Base-by-base conservation (phyloP, 2,113 vertebrate species). In the Notothenia rossii region DNA sequence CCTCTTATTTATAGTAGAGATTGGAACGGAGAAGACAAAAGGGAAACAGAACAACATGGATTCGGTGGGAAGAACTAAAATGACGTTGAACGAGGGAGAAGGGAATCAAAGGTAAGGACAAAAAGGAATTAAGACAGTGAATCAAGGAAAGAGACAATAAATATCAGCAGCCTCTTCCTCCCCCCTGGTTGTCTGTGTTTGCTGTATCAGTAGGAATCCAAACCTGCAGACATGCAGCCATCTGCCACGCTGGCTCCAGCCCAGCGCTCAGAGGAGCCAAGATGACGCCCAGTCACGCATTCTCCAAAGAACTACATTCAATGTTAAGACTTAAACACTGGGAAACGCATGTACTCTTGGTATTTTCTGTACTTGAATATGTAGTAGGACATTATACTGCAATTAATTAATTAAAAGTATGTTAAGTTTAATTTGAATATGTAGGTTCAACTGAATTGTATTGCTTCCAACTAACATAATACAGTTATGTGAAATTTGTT, bases 161-260 rank as follows among this genome's bases (percentile, higher is more conserved):
- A 83, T 85, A 68, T 29, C 74, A 63, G 33, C 62, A 71, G 81
- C 72, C 49, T n/a, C 81, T 79, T 89, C 75, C 73, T 85, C 89
- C 81, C 60, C 76, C 85, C 88, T 75, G 75, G 89, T 81, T 40
- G 87, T 80, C 86, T 90, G 80, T 90, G 89, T 92, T 91, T 89
- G 79, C 83, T 68, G 83, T 69, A 82, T 89, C 81, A 78, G 81
- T 55, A 82, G 85, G 83, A 90, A 86, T 88, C 88, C 91, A 90
- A 86, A 92, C 72, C 91, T 81, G 86, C 84, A 92, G 88, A 90
- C 93, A 82, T 88, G 79, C 69, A 80, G 25, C 94, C 94, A 95
- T 94, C 94, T 96, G 94, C 89, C 93, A 91, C 86, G 64, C 70
- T 95, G 94, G 94, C 91, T 93, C 82, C 20, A 8, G 78, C 92